Conservation (phyloP, 2,113 vertebrate species). For the Girardinichthys multiradiatus region DNA sequence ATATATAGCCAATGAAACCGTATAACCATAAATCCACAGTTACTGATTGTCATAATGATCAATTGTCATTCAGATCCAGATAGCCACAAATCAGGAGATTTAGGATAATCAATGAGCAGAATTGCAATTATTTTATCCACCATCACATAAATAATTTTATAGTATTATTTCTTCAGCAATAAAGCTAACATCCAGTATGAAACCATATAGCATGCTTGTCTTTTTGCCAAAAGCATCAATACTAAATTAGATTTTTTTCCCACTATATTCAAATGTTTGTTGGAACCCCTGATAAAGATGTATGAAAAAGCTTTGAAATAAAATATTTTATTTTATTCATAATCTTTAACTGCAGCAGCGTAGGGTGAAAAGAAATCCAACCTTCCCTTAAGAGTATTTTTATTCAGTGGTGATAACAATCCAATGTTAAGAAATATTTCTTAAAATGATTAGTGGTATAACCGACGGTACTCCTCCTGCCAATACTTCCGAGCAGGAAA, state of each 20-base stretch:
- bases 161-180: constrained; percentile 3
- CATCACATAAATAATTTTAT: constrained; percentile 12
- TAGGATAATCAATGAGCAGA: not conserved
- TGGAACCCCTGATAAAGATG: not conserved
- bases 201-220: not conserved
- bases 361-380: not conserved
- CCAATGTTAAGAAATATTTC: too few relatives aligned
- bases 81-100: not conserved
- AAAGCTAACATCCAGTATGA: not conserved
- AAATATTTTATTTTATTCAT: not conserved
- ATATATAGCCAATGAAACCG: too few relatives aligned
- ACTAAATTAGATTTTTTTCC: not conserved
- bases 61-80: not conserved
- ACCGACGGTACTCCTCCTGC: too few relatives aligned
- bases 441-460: too few relatives aligned
- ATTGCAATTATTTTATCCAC: constrained; percentile 41
- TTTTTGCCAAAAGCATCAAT: constrained; percentile 51
- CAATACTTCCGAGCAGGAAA: too few relatives aligned
- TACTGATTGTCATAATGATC: too few relatives aligned
- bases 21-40: too few relatives aligned
- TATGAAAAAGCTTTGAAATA: not conserved
- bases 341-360: too few relatives aligned
- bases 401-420: not conserved
- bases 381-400: not conserved
- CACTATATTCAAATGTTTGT: not conserved